Evolutionary conservation across 1,140 invertebrate species (phyloP), one percentile per base, ranked within the genome.

Genomic region (Hirudo medicinalis): DNA sequence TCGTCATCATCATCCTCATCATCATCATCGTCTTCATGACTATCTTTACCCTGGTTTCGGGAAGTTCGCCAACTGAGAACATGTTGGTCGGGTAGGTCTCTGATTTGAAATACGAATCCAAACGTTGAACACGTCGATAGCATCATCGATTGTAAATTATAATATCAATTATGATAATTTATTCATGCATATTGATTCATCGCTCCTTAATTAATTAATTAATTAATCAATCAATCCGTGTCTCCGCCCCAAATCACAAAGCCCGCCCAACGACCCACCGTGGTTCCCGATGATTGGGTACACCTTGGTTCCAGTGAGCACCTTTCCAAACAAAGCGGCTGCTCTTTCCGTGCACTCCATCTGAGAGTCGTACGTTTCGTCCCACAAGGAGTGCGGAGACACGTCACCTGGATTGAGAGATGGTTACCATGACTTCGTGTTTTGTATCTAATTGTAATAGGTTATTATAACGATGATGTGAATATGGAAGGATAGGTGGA

Each of bases 241-340:
- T 36, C 32, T 2, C 2, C 6, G 32, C 32, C 32, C 2, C 32
- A 36, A 36, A 36, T 36, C 32, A 36, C 2, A 36, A 36, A 36
- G 2, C 32, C 32, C 32, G 2, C 32, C 32, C 32, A 36, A 36
- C 6, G 32, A 6, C 32, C 32, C 32, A 70, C 69, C 69, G 53
- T 70, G 69, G 53, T 70, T 70, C 4, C 69, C 69, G 53, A 70
- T 70, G 69, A 54, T 54, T 8, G 69, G 69, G 43, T 70, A 70
- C 11, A 70, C 69, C 2, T 0, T 60, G 0, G 13, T 32, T 5
- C 69, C 69, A 15, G 8, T 29, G 9, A 70, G 69, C 0, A 11
- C 53, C 9, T 11, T 27, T 22, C 5, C 20, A 20, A 70, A 25
- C 25, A 43, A 0, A 1, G 67, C n/a, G 25, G 53, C 69, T 5